A percentile compares a stretch with the other conserved stretches of the same genome.
phyloP scores from a whole-genome alignment of 1,140 invertebrate genomes.

The Cydia splendana region DNA sequence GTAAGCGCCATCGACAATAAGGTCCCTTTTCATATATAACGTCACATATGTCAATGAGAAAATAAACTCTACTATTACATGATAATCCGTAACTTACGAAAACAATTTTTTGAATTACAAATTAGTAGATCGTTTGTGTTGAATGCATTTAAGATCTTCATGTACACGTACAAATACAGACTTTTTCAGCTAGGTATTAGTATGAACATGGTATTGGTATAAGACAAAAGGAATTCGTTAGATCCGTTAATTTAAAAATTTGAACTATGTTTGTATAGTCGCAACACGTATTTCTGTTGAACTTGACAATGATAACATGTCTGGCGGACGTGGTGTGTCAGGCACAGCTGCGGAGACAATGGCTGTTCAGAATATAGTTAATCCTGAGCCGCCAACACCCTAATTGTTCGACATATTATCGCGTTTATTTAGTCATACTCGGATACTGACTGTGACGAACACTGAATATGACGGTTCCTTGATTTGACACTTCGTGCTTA shows the following conservation, averaged over 20 bases:
- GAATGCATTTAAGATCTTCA: background rate
- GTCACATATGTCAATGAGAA: too few relatives aligned
- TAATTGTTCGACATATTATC: background rate
- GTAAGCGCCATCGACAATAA: too few relatives aligned
- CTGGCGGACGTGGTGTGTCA: constrained; percentile 56
- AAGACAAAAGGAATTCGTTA: background rate
- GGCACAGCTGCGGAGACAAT: constrained; percentile 63
- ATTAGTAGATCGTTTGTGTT: background rate
- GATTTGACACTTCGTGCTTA: constrained; percentile 15
- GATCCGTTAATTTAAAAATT: background rate
- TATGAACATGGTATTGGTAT: background rate
- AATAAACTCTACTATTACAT: background rate
- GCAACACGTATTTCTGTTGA: constrained; percentile 58
- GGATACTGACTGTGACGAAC: background rate
- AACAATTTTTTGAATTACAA: background rate
- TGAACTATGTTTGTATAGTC: constrained; percentile 41
- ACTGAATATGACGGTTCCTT: constrained; percentile 6
- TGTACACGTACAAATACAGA: background rate
- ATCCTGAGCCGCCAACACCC: background rate
- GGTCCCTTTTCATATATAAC: too few relatives aligned
- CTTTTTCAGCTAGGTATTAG: background rate
- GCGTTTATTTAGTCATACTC: background rate
- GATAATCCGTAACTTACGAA: background rate
- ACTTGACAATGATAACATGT: constrained; percentile 72
- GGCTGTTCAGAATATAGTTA: constrained; percentile 41